A percentile compares a stretch with the other conserved stretches of the same genome.
phyloP scores from a whole-genome alignment of 2,888 invertebrate species.

The Hypselothyrea guttata region DNA sequence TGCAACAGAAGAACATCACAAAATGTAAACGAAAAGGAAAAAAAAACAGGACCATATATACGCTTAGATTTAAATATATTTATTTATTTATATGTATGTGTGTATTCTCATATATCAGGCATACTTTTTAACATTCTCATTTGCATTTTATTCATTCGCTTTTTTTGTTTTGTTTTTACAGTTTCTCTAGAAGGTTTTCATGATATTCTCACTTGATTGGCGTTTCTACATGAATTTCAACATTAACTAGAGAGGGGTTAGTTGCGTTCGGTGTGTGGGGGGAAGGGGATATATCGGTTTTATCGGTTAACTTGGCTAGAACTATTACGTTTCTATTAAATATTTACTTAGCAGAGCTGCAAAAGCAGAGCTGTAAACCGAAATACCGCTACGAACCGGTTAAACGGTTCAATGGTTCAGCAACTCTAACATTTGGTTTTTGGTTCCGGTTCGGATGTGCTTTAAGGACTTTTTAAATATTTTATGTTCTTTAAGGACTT shows the following conservation, averaged over 20 bases:
- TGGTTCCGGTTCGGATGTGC: too few species aligned
- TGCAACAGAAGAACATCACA: slow-evolving; percentile 55
- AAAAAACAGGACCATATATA: slow-evolving; percentile 32
- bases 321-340: too few species aligned
- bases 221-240: slow-evolving; percentile 63
- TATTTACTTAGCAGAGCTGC: too few species aligned
- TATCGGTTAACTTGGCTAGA: neutral
- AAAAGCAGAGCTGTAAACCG: too few species aligned
- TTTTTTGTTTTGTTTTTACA: slow-evolving; percentile 34
- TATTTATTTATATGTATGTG: slow-evolving; percentile 20
- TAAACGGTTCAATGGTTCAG: too few species aligned
- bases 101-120: slow-evolving; percentile 47
- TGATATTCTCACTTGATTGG: slow-evolving; percentile 55
- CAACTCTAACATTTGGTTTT: too few species aligned
- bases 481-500: too few species aligned
- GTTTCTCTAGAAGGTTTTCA: slow-evolving; percentile 32
- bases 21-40: slow-evolving; percentile 33
- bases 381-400: too few species aligned
- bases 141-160: slow-evolving; percentile 33
- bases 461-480: too few species aligned
- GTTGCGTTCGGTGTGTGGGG: too few species aligned
- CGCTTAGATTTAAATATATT: slow-evolving; percentile 24
- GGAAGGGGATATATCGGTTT: slow-evolving; percentile 15
- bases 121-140: slow-evolving; percentile 54
- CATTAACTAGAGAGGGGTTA: slow-evolving; percentile 58